Base-by-base conservation (phyloP, 2,797 vertebrate species). In the Sebastes cheni region DNA sequence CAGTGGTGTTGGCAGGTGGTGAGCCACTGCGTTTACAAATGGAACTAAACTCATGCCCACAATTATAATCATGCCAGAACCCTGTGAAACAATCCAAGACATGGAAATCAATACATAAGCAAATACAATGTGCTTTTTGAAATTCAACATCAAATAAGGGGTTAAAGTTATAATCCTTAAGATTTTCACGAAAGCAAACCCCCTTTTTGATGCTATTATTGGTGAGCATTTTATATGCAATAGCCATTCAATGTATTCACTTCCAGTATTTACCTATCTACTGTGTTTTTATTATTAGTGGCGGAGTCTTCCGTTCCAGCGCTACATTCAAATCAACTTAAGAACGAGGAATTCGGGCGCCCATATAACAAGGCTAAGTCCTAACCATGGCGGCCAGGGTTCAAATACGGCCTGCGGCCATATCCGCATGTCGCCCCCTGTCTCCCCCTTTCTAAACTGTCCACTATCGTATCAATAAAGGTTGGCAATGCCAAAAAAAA, bases 11-110 rank as follows among this genome's bases (percentile, higher is more conserved):
- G 55, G 54, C 67, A 25, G 78, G 73, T 20, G 77, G 9, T 56
- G 80, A 77, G 5, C 5, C 4, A 20, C 76, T 85, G 23, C 90
- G 85, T 72, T 90, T 89, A 71, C 90, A 91, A 70, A 91, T 83
- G 34, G 72, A 90, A 0, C 0, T 0, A 2, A 34, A 1, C 58
- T 90, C 80, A n/a, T 0, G 1, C 7, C 90, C 90, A 72, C 90
- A 91, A 20, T 86, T 88, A 50, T 39, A 39, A 76, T 80, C 72
- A 39, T 77, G 65, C 90, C 90, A 91, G 76, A 74, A 82, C 12
- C 90, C 90, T 91, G 58, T 36, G 20, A 72, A 62, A 22, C 30
- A 80, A 13, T 4, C 2, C 12, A 72, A 36, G n/a, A 68, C 8
- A 34, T 32, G 8, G 72, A 79, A 50, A 50, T 67, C 1, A 70